Conservation (phyloP, 2,797 vertebrate species). For the Streptopelia turtur region DNA sequence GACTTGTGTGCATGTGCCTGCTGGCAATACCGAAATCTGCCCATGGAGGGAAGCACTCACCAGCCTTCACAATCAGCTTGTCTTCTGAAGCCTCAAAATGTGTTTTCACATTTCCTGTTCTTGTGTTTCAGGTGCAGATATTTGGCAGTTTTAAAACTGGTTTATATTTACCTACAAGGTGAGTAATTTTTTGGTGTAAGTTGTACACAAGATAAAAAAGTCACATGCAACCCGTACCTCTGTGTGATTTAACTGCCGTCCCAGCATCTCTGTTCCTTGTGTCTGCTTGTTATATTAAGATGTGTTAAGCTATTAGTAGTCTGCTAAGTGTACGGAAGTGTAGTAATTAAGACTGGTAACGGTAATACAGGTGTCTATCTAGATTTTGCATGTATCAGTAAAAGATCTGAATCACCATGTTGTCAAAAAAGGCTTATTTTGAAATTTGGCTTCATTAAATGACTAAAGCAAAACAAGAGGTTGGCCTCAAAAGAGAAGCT, state of each 20-base stretch:
- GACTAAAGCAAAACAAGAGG: not conserved
- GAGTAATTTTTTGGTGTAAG: conserved; percentile 63
- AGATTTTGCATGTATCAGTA: not conserved
- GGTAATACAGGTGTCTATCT: rapidly evolving
- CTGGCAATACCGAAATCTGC: conserved; percentile 34
- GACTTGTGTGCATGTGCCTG: not conserved
- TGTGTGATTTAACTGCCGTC: not conserved
- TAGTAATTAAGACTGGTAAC: not conserved
- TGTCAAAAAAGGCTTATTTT: not conserved
- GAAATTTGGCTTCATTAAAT: not conserved
- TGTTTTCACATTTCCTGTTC: not conserved
- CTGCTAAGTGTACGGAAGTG: not conserved
- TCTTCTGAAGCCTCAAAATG: not conserved
- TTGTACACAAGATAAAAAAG: not conserved
- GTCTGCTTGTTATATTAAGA: not conserved
- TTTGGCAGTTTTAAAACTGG: conserved; percentile 99
- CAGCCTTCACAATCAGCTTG: not conserved
- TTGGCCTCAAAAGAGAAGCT: not conserved
- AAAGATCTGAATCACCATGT: not conserved
- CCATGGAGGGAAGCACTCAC: conserved; percentile 71
- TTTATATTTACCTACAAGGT: conserved; percentile 98
- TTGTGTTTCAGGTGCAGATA: conserved; percentile 90
- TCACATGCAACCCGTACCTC: not conserved
- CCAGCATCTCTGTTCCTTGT: not conserved
- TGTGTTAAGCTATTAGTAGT: not conserved